Evolutionary conservation across 2,113 vertebrate species (phyloP).

Genomic region (Sorex araneus): DNA sequence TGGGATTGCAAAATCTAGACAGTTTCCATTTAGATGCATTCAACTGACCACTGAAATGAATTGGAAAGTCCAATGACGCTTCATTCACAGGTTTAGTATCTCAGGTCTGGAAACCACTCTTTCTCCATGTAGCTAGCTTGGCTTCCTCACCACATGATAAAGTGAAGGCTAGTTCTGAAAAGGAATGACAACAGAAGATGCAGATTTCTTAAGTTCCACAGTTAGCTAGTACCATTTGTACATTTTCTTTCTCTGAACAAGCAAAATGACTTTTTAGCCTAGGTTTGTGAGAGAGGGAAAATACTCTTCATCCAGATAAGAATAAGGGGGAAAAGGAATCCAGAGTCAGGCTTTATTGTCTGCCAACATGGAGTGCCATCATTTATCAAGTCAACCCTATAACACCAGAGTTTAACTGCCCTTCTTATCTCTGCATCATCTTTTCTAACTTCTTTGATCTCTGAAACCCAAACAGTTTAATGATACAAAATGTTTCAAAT

Average conservation of each 20-base stretch:
- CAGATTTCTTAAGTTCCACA: neutral
- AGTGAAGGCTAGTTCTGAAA: neutral
- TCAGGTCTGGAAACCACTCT: neutral
- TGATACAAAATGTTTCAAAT: constrained; percentile 86
- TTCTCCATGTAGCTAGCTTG: neutral
- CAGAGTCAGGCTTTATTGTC: neutral
- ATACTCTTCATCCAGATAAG: neutral
- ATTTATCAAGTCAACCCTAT: constrained; percentile 1
- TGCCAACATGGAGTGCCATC: neutral
- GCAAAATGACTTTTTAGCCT: neutral
- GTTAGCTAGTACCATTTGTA: neutral
- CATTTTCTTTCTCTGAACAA: neutral
- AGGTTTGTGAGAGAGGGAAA: neutral
- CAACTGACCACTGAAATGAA: neutral
- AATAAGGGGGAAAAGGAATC: neutral
- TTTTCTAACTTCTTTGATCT: constrained; percentile 64
- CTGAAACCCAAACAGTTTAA: constrained; percentile 86
- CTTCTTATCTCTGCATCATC: constrained; percentile 75
- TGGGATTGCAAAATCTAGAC: neutral
- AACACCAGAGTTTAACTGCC: neutral
- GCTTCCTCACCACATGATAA: neutral
- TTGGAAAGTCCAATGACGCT: neutral
- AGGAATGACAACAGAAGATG: neutral
- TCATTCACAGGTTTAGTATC: neutral
- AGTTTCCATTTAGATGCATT: neutral